Evolutionary conservation across 2,888 invertebrate species (phyloP).

Genomic region (Plebejus melissa): DNA sequence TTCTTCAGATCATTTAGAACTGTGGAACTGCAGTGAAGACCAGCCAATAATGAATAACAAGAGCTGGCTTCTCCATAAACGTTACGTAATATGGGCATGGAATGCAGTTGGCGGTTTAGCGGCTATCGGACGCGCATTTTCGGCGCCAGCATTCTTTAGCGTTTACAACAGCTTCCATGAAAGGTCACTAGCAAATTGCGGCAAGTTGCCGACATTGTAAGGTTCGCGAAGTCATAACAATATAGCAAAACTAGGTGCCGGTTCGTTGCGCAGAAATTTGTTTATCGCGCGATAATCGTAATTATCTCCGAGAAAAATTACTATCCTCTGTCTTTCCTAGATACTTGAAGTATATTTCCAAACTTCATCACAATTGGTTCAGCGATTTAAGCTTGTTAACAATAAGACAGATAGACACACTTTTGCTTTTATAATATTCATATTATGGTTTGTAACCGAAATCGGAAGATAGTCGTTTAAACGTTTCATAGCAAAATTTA

Average conservation of each 20-base stretch:
- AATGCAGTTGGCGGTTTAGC: slow-evolving; percentile 13
- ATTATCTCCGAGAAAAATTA: neutral
- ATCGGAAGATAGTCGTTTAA: neutral
- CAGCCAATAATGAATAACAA: neutral
- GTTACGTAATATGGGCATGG: slow-evolving; percentile 18
- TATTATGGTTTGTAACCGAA: neutral
- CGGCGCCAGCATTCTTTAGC: slow-evolving; percentile 5
- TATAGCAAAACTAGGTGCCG: neutral
- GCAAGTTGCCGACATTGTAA: neutral
- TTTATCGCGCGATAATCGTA: neutral
- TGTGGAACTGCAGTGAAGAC: slow-evolving; percentile 23
- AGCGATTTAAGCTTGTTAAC: no score
- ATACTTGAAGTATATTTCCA: no score
- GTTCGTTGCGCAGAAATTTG: no score
- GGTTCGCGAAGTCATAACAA: neutral
- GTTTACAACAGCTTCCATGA: neutral
- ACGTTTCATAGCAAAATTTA: neutral
- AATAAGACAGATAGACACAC: no score
- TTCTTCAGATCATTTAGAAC: no score
- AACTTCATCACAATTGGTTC: no score
- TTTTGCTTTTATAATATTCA: no score
- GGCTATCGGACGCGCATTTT: neutral
- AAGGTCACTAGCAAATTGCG: neutral
- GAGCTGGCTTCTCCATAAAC: neutral
- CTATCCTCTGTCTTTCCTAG: no score